Base-by-base conservation (phyloP, 2,797 vertebrate genomes). In the Lacerta bilineata region DNA sequence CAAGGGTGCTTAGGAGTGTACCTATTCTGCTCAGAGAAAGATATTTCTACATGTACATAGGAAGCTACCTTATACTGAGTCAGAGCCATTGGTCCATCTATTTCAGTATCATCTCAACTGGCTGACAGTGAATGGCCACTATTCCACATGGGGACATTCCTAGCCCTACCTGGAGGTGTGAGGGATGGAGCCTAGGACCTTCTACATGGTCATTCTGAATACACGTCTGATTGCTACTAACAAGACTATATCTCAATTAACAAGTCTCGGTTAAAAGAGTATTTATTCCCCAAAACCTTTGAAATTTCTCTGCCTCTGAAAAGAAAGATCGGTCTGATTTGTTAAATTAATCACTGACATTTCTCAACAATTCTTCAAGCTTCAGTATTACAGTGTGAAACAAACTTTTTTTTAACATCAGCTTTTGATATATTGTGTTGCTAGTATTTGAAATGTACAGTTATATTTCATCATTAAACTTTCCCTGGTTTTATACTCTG, bases 401-500 rank as follows among this genome's bases (percentile, higher is more conserved):
- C 87, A 91, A 93, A 10, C 80, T 25, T 20, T 81, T 83, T 61
- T 41, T 69, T 55, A 36, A 36, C 5, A 36, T 39, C 68, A 88
- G 75, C 78, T 5, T 83, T 77, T 85, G 55, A 80, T 74, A 85
- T 50, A n/a, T 25, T 71, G 80, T 29, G 69, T 91, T 86, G 66
- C n/a, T 23, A 41, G 2, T 15, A 89, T 92, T 88, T 91, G 69
- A 93, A 90, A 79, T 90, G 72, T 36, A n/a, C 41, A 91, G 87
- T 71, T 78, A 64, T 59, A 69, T 89, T 94, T 95, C 85, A 90
- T 87, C 89, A 91, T 72, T 76, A 89, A 94, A 93, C 87, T 39
- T 87, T 92, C 93, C 90, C 68, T 92, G 91, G 86, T 93, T 91
- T 91, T 59, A 29, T 90, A 90, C 93, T 89, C 88, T 86, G 29